Conservation (phyloP, 2,888 invertebrate species). For the Phasia obesa region DNA sequence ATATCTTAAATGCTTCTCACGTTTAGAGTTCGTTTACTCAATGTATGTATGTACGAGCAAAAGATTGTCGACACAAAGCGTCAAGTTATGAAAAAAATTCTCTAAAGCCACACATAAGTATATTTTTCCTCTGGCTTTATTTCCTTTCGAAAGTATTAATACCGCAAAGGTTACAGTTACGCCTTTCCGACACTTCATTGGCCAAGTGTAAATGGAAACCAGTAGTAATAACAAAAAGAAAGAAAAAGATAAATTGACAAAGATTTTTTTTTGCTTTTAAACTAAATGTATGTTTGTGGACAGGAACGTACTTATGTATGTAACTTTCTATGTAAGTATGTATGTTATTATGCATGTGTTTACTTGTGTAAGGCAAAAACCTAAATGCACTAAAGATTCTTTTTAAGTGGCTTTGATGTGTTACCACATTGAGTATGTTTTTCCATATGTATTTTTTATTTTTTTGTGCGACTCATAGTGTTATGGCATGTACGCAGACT, state of each 20-base stretch:
- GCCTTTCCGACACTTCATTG: slow-evolving; percentile 65
- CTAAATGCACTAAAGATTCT: slow-evolving; percentile 35
- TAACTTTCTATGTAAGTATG: neutral
- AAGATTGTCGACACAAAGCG: slow-evolving; percentile 49
- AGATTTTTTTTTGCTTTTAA: slow-evolving; percentile 1
- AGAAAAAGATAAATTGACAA: slow-evolving; percentile 57
- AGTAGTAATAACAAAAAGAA: slow-evolving; percentile 5
- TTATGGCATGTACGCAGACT: slow-evolving; percentile 61
- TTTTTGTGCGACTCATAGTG: slow-evolving; percentile 22
- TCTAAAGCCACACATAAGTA: slow-evolving; percentile 60
- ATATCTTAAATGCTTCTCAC: slow-evolving; percentile 54
- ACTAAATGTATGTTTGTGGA: too few species aligned
- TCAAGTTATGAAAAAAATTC: slow-evolving; percentile 64
- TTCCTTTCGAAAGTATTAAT: slow-evolving; percentile 47
- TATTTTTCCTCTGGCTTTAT: slow-evolving; percentile 28
- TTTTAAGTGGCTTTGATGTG: slow-evolving; percentile 49
- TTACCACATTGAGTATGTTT: slow-evolving; percentile 9
- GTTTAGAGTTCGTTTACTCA: slow-evolving; percentile 30
- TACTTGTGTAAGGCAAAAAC: slow-evolving; percentile 5
- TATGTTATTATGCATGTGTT: neutral
- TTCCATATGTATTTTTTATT: neutral
- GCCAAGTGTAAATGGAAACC: slow-evolving; percentile 42
- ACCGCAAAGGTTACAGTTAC: slow-evolving; percentile 64
- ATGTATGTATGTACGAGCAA: neutral
- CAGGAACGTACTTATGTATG: too few species aligned